Percentiles rank a stretch among this genome's conserved stretches.
Conservation (phyloP, 2,888 invertebrate species). For the Standfussiana lucernea region DNA sequence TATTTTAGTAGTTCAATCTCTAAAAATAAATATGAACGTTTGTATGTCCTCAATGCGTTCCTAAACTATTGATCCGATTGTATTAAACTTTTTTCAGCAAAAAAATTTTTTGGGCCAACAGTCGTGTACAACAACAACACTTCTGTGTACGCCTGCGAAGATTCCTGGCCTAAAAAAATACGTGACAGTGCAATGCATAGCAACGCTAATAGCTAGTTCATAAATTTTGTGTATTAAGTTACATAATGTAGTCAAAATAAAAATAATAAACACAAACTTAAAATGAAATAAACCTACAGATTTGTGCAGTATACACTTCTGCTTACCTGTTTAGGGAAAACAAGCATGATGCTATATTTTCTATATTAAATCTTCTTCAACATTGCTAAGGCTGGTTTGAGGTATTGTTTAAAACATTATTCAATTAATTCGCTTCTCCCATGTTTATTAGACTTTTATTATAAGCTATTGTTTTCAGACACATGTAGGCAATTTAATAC, state of each 20-base stretch:
- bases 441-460: constrained; percentile 9
- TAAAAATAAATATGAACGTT: not conserved
- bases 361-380: not conserved
- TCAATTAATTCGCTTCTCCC: constrained; percentile 10
- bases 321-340: not conserved
- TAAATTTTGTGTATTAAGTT: no score
- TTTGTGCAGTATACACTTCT: not conserved
- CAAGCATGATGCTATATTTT: not conserved
- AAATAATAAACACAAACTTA: not conserved
- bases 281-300: not conserved
- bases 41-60: no score
- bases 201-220: no score
- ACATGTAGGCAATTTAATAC: constrained; percentile 20
- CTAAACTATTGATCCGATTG: no score
- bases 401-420: constrained; percentile 30
- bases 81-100: no score
- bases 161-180: no score
- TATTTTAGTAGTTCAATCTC: not conserved
- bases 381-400: not conserved
- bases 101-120: no score
- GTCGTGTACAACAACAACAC: no score
- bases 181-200: no score
- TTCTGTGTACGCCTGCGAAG: no score
- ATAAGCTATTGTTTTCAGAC: not conserved
- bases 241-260: no score